Evolutionary conservation across 2,888 invertebrate genomes (phyloP).

Genomic region (Cantharis flavilabris): DNA sequence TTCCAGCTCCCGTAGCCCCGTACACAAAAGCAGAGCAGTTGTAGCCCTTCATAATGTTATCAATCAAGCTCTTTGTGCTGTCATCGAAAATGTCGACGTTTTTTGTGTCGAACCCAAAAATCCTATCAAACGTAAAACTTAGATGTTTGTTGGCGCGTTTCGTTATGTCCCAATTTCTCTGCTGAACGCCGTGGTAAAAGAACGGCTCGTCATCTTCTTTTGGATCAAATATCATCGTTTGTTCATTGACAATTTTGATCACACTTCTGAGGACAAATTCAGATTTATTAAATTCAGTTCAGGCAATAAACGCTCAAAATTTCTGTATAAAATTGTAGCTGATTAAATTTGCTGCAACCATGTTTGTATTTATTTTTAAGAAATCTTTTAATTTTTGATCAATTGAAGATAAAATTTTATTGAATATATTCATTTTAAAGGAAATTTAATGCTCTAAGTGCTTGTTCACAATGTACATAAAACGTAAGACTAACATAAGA

Average conservation of each 20-base stretch:
- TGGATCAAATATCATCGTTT: conserved; percentile 86
- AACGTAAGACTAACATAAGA: too few relatives aligned
- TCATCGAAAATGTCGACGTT: conserved; percentile 80
- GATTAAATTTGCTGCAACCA: too few relatives aligned
- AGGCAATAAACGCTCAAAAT: too few relatives aligned
- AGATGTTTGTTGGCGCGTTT: conserved; percentile 83
- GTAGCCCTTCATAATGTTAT: conserved; percentile 67
- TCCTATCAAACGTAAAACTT: conserved; percentile 84
- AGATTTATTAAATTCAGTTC: not conserved
- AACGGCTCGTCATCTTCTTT: conserved; percentile 80
- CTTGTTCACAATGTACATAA: too few relatives aligned
- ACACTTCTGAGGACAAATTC: conserved; percentile 59
- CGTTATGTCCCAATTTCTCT: conserved; percentile 73
- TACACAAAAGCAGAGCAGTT: conserved; percentile 96
- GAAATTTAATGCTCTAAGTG: too few relatives aligned
- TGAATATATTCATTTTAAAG: too few relatives aligned
- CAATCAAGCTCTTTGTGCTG: conserved; percentile 77
- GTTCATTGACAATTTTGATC: conserved; percentile 76
- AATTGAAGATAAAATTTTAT: too few relatives aligned
- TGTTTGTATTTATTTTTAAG: too few relatives aligned
- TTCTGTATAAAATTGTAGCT: too few relatives aligned
- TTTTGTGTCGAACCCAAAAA: conserved; percentile 69
- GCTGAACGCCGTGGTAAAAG: conserved; percentile 81
- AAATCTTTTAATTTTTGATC: too few relatives aligned
- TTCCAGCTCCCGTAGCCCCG: conserved; percentile 95